Evolutionary conservation across 2,113 vertebrate genomes (phyloP).

Genomic region (Gnathonemus echidnorhynchus): DNA sequence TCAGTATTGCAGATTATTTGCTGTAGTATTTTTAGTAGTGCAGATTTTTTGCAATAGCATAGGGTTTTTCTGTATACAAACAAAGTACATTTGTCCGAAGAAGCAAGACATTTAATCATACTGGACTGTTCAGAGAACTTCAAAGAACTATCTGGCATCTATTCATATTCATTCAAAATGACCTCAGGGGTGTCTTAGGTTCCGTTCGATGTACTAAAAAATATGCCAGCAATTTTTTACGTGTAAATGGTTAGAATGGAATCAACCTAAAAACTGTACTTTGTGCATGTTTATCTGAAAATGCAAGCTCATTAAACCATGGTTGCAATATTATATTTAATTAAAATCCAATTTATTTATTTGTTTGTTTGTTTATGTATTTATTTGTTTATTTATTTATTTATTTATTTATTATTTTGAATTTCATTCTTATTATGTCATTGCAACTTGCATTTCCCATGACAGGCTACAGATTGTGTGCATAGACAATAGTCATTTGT

Average conservation of each 20-base stretch:
- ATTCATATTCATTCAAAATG: constrained; percentile 8
- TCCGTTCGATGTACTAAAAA: not conserved
- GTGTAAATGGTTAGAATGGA: not conserved
- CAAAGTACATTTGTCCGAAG: not conserved
- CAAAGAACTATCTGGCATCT: not conserved
- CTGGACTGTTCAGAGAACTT: not conserved
- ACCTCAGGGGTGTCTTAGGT: constrained; percentile 5
- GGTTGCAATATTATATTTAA: not conserved
- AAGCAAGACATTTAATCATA: not conserved
- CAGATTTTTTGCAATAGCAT: not conserved
- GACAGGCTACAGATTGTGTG: not conserved
- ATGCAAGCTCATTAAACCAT: not conserved
- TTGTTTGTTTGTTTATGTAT: not conserved
- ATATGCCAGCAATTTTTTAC: not conserved
- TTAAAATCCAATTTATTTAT: not conserved
- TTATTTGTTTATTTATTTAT: not conserved
- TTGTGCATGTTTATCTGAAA: not conserved
- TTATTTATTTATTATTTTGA: not conserved
- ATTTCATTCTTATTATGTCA: not conserved
- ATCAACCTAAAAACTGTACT: not conserved
- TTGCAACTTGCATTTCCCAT: not conserved
- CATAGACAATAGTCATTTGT: not conserved
- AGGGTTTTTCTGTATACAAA: not conserved
- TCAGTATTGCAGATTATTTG: not conserved
- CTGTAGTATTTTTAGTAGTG: not conserved